Base-by-base conservation (phyloP, 1,140 invertebrate species). In the Vanessa atalanta region DNA sequence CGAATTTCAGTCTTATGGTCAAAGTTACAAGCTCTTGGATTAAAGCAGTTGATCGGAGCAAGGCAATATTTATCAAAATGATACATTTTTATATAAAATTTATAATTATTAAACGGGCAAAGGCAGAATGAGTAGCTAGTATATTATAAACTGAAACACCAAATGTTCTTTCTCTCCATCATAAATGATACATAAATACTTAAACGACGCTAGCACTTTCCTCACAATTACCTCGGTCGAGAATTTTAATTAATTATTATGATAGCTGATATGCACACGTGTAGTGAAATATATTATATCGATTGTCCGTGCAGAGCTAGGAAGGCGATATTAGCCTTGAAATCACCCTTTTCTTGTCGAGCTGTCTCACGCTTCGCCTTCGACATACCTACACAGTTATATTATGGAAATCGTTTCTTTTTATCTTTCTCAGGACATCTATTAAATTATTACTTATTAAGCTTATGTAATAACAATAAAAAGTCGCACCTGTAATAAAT, bases 291-390 rank as follows among this genome's bases (percentile, higher is more conserved):
- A 26, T 26, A 72, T 68, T 47, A 13, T 72, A 72, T 72, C 51
- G 70, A 72, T 72, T 65, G 15, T 15, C 15, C 11, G 14, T 50
- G 37, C 23, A 37, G 37, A 16, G 43, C 47, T 37, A 31, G 69
- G 53, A 65, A 71, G 65, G 20, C 55, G 20, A 5, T 48, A 20
- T 55, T 47, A 16, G 47, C 70, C 71, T 73, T 73, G 64, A 65
- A 16, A 47, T 60, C 71, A 67, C 71, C 61, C 71, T 67, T 73
- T 50, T 51, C 53, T 60, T 66, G 53, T 1, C 3, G 37, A n/a
- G 0, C 11, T 70, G 55, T 68, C 50, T 47, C 66, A 68, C 48
- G 65, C 37, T 43, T 13, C 2, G 12, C 26, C 7, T 15, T 55
- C 51, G 1, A 16, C 23, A 6, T 16, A 20, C 9, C 53, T 12